These are phyloP conservation scores for Atherinosoma microstoma DNA, from an alignment of 2,797 vertebrate species.

Conservation along the genomic window DNA sequence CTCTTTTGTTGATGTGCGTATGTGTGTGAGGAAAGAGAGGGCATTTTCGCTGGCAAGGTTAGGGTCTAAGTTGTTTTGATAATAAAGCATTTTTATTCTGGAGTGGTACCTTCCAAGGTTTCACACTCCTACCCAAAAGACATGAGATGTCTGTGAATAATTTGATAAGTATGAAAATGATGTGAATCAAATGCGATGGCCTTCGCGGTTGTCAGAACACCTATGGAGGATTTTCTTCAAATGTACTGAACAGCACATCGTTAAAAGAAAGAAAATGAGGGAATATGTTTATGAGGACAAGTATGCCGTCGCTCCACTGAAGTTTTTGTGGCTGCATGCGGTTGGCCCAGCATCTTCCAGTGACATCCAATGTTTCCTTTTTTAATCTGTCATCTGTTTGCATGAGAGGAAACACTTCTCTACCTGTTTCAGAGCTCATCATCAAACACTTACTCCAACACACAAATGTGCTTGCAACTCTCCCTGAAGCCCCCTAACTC, in stretches of 20 bases:
- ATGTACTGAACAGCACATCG: constrained; percentile 11
- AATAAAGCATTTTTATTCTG: constrained; percentile 4
- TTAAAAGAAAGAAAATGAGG: not conserved
- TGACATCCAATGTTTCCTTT: not conserved
- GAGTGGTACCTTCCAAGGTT: constrained; percentile 7
- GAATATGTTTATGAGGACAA: not conserved
- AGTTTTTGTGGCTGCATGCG: not conserved
- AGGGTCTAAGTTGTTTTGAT: not conserved
- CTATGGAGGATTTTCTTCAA: not conserved
- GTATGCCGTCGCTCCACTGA: not conserved
- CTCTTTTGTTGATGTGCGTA: not conserved
- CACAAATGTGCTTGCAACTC: constrained; percentile 16
- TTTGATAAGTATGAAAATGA: too few species aligned
- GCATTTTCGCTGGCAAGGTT: not conserved
- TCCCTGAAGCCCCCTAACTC: constrained; percentile 16
- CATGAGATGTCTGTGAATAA: not conserved
- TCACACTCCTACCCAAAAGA: not conserved
- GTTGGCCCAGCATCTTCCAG: not conserved
- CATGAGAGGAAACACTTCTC: constrained; percentile 40
- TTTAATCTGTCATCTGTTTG: not conserved
- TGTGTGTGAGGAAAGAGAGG: not conserved
- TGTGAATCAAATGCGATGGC: not conserved
- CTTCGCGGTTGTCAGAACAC: not conserved
- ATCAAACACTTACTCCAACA: constrained; percentile 40
- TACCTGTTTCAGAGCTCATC: constrained; percentile 43